phyloP scores from a whole-genome alignment of 2,113 vertebrate species.

The Nothoprocta perdicaria region DNA sequence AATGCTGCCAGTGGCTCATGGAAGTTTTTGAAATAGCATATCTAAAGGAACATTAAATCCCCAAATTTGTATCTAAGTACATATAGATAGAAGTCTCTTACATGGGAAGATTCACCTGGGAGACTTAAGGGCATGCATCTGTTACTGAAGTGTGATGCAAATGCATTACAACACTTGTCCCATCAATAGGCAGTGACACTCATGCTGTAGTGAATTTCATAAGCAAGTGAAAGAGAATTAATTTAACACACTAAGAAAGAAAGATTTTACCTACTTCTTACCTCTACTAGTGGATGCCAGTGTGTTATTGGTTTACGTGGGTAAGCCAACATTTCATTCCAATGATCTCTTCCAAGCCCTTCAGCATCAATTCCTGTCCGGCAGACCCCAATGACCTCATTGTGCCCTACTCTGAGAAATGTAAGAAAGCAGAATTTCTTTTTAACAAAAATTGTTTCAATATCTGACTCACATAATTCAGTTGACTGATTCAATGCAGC shows the following conservation, averaged over 20 bases:
- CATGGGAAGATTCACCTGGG: neutral
- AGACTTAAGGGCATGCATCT: too few species aligned
- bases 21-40: neutral
- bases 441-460: conserved; percentile 36
- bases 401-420: conserved; percentile 91
- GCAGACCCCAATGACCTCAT: conserved; percentile 97
- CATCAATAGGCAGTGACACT: neutral
- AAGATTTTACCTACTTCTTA: conserved; percentile 60
- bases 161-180: neutral
- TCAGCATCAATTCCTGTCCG: conserved; percentile 90
- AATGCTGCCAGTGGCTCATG: neutral
- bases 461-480: conserved; percentile 8
- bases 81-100: neutral
- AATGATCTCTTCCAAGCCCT: conserved; percentile 95
- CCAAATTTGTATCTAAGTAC: neutral
- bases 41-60: neutral
- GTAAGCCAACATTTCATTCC: conserved; percentile 98
- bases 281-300: conserved; percentile 95
- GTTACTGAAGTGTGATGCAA: too few species aligned
- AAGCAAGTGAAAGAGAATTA: neutral
- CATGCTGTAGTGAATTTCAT: neutral
- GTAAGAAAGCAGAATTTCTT: neutral
- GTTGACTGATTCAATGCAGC: neutral
- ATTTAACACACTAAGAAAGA: neutral
- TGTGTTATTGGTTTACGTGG: conserved; percentile 97